phyloP scores from a whole-genome alignment of 2,797 vertebrate species.

The Lepus oiostolus region DNA sequence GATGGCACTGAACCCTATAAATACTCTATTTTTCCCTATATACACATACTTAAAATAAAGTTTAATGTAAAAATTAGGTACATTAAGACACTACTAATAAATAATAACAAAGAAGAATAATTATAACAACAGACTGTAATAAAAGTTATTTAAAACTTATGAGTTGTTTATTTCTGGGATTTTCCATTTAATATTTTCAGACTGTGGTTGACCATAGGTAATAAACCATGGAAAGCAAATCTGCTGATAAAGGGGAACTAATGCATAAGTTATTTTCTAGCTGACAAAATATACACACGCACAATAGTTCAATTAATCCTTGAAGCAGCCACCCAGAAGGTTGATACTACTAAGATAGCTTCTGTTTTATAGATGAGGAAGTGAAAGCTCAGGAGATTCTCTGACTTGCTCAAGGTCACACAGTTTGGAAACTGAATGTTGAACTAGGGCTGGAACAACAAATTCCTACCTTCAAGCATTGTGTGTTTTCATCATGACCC shows the following conservation, averaged over 20 bases:
- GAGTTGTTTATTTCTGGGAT: background rate
- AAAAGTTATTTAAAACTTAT: background rate
- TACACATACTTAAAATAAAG: background rate
- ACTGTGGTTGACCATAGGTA: background rate
- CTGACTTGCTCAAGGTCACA: background rate
- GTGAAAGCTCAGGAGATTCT: background rate
- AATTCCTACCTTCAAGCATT: background rate
- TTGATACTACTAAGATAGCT: background rate
- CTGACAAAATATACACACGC: background rate
- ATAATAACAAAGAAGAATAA: background rate
- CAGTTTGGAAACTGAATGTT: background rate
- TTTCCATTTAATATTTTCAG: background rate
- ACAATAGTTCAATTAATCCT: background rate
- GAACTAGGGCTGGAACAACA: background rate
- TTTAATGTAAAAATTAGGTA: background rate
- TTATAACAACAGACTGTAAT: background rate
- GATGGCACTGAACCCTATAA: background rate
- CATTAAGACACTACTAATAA: background rate
- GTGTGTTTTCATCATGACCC: background rate
- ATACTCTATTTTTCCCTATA: background rate
- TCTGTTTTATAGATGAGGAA: slow-evolving; percentile 2
- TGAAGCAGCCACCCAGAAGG: background rate
- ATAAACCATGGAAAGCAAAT: background rate
- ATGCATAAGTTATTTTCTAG: background rate
- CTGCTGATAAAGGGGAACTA: background rate